A percentile compares a stretch with the other conserved stretches of the same genome.
Conservation (phyloP, 1,140 invertebrate species). For the Apocrypta bakeri region DNA sequence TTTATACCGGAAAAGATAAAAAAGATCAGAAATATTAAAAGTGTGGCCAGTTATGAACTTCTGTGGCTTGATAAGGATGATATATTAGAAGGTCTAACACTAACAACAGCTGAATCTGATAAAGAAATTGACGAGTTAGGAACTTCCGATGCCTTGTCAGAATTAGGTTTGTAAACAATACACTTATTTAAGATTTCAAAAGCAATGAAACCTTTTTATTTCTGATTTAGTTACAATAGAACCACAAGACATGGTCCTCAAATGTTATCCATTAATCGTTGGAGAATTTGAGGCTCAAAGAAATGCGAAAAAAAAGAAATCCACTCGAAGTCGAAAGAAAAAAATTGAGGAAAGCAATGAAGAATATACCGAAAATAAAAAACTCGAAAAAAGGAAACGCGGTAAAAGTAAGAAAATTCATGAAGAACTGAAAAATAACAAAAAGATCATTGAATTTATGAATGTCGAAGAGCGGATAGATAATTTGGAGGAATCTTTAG, state of each 20-base stretch:
- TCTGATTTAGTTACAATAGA: slow-evolving; percentile 77
- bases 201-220: not conserved
- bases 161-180: slow-evolving; percentile 33
- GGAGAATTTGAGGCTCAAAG: slow-evolving; percentile 77
- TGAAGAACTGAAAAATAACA: slow-evolving; percentile 52
- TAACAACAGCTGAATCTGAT: slow-evolving; percentile 68
- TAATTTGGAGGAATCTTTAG: slow-evolving; percentile 61
- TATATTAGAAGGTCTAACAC: slow-evolving; percentile 76
- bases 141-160: slow-evolving; percentile 47
- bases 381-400: slow-evolving; percentile 48
- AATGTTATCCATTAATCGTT: slow-evolving; percentile 81
- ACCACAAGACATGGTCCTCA: slow-evolving; percentile 77
- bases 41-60: slow-evolving; percentile 82
- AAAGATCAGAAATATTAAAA: slow-evolving; percentile 79
- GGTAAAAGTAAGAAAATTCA: slow-evolving; percentile 51
- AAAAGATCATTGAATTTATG: slow-evolving; percentile 69
- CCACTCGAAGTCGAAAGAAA: slow-evolving; percentile 72
- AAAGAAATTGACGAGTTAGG: slow-evolving; percentile 59
- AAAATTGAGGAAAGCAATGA: slow-evolving; percentile 64
- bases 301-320: slow-evolving; percentile 73
- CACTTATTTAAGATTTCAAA: not conserved
- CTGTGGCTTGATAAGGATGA: slow-evolving; percentile 78
- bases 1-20: slow-evolving; percentile 75
- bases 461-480: slow-evolving; percentile 27
- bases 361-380: slow-evolving; percentile 38